Base-by-base conservation (phyloP, 2,113 vertebrate genomes). In the Nothocercus julius region DNA sequence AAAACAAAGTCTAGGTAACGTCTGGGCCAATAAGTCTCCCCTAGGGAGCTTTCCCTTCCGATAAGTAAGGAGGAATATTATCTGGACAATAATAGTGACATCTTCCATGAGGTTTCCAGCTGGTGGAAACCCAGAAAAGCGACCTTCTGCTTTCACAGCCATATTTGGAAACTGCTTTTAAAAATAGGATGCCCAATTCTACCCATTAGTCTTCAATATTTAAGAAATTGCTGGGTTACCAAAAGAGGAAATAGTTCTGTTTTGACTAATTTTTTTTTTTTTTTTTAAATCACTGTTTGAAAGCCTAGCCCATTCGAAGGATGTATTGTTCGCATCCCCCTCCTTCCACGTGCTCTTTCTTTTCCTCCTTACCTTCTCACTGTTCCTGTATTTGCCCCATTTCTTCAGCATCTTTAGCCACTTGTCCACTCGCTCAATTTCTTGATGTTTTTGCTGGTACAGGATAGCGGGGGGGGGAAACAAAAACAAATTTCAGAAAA, bases 341-440 rank as follows among this genome's bases (percentile, higher is more conserved):
- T 49, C 63, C 1, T 1, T 17, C 53, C 40, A 40, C 1, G 0
- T 6, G 18, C 36, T 58, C 38, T 22, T 73, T 67, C 66, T 85
- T 75, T 54, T 73, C 25, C 78, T 87, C 53, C 97, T 83, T 62
- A 99, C 99, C 98, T 99, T 99, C 59, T 99, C 99, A 91, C 98
- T 99, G 97, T 97, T 98, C 75, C 95, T 98, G 97, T 99, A 99
- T 94, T 99, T 99, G 45, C 97, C 85, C 99, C 99, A 99, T 56
- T 98, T 99, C 97, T 98, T 99, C 93, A 99, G 97, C 99, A 99
- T 99, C 97, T 99, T 99, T 49, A 99, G 90, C 99, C 99, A 99
- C 97, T 99, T 99, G 93, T 98, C 97, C 91, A 98, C 98, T 2
- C 99, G 98, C 96, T 99, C 98, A 0, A 99, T 96, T 93, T 99